Evolutionary conservation across 2,888 invertebrate species (phyloP).

Genomic region (Pterostichus madidus): DNA sequence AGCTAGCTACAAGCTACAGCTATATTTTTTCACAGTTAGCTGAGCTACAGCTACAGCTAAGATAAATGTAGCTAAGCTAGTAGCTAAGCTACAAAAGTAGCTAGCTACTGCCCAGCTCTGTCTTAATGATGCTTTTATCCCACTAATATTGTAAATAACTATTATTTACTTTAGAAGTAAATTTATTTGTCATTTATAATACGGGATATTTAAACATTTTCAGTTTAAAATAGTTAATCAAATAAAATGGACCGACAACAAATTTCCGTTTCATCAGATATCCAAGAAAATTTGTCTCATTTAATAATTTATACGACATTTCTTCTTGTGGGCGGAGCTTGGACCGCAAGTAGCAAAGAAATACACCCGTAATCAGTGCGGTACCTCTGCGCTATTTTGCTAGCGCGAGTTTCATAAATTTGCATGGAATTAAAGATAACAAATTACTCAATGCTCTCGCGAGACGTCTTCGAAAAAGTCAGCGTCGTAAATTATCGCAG

Average conservation of each 20-base stretch:
- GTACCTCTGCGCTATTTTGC: neutral
- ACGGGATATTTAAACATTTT: too few relatives aligned
- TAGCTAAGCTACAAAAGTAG: too few relatives aligned
- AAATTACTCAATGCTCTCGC: conserved; percentile 52
- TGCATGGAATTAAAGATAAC: conserved; percentile 62
- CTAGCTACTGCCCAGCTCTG: too few relatives aligned
- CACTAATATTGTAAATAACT: too few relatives aligned
- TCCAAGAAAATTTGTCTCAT: neutral
- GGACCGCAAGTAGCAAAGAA: neutral
- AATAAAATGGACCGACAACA: neutral
- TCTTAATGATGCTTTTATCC: too few relatives aligned
- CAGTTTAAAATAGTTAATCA: too few relatives aligned
- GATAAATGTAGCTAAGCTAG: too few relatives aligned
- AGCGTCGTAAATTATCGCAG: conserved; percentile 40
- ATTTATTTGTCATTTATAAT: too few relatives aligned
- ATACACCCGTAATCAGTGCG: conserved; percentile 16
- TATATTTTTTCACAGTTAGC: too few relatives aligned
- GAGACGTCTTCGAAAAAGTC: conserved; percentile 43
- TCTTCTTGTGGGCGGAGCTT: neutral
- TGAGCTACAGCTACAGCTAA: too few relatives aligned
- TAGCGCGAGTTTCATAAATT: conserved; percentile 45
- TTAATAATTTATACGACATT: conserved; percentile 1
- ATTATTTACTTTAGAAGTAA: too few relatives aligned
- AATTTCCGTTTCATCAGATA: conserved; percentile 12
- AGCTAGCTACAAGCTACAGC: too few relatives aligned